Percentiles rank a stretch among this genome's conserved stretches.
Evolutionary conservation across 2,797 vertebrate genomes (phyloP).

Genomic region (Pantherophis alleghaniensis): DNA sequence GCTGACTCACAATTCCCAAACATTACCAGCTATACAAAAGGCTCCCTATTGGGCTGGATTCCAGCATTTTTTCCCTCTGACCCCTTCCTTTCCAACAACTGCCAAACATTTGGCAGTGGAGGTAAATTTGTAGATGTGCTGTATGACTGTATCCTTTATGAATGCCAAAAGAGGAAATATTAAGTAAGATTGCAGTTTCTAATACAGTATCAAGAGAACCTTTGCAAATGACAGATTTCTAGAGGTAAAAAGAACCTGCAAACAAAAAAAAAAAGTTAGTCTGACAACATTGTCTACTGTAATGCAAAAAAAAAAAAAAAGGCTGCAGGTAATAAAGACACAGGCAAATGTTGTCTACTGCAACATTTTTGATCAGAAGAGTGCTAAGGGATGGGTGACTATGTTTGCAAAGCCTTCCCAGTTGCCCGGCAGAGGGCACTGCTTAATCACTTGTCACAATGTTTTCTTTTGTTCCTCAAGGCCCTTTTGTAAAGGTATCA

Average conservation of each 20-base stretch:
- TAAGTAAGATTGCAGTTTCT: not conserved
- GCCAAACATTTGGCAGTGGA: not conserved
- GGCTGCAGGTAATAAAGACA: not conserved
- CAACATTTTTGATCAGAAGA: not conserved
- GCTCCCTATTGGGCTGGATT: not conserved
- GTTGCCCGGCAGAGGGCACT: constrained; percentile 6
- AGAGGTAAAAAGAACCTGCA: not conserved
- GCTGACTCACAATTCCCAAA: not conserved
- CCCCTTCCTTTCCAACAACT: not conserved
- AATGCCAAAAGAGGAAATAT: not conserved
- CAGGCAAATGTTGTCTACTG: not conserved
- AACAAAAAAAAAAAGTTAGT: not conserved
- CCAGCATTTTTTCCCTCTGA: not conserved
- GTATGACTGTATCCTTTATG: not conserved
- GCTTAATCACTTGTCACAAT: not conserved
- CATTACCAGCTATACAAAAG: not conserved
- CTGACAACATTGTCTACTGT: not conserved
- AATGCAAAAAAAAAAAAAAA: not conserved
- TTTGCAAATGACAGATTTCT: not conserved
- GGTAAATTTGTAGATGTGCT: not conserved
- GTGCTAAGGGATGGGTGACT: not conserved
- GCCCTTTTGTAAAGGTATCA: not conserved
- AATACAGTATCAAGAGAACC: not conserved
- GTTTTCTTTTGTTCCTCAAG: not conserved
- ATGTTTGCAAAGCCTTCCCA: not conserved